Evolutionary conservation across 2,797 vertebrate species (phyloP).

Genomic region (Distichodus sexfasciatus): DNA sequence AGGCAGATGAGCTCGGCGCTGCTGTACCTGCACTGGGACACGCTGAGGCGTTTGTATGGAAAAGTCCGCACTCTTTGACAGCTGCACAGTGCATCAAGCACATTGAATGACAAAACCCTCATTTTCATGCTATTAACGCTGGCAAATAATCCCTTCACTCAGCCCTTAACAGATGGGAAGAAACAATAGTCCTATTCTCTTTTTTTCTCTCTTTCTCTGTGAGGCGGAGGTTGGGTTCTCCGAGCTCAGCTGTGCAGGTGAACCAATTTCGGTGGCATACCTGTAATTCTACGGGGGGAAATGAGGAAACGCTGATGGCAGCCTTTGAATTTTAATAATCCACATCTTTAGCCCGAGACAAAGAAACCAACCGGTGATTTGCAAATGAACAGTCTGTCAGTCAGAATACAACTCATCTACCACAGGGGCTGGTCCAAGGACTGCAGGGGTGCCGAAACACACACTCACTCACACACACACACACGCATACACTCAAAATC

Average conservation of each 20-base stretch:
- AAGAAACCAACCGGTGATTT: conserved; percentile 8
- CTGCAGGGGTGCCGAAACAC: neutral
- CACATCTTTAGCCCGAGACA: conserved; percentile 37
- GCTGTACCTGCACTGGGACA: neutral
- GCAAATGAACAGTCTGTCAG: conserved; percentile 37
- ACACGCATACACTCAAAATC: neutral
- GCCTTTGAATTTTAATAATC: conserved; percentile 47
- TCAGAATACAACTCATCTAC: conserved; percentile 4
- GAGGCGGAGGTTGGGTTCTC: conserved; percentile 23
- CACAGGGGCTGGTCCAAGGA: neutral
- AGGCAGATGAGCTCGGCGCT: neutral
- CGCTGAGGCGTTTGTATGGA: neutral
- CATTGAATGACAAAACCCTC: conserved; percentile 28
- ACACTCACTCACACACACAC: neutral
- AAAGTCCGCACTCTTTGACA: conserved; percentile 3
- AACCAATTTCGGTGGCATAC: conserved; percentile 45
- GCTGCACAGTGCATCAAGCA: neutral
- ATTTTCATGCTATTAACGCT: conserved; percentile 23
- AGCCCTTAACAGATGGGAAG: conserved; percentile 31
- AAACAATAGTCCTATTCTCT: conserved; percentile 32
- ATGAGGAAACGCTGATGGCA: conserved; percentile 28
- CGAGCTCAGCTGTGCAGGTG: conserved; percentile 46
- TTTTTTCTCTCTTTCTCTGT: neutral
- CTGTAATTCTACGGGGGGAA: conserved; percentile 43
- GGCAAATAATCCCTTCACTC: conserved; percentile 27